Conservation (phyloP, 1,140 invertebrate species). For the Conus ventricosus region DNA sequence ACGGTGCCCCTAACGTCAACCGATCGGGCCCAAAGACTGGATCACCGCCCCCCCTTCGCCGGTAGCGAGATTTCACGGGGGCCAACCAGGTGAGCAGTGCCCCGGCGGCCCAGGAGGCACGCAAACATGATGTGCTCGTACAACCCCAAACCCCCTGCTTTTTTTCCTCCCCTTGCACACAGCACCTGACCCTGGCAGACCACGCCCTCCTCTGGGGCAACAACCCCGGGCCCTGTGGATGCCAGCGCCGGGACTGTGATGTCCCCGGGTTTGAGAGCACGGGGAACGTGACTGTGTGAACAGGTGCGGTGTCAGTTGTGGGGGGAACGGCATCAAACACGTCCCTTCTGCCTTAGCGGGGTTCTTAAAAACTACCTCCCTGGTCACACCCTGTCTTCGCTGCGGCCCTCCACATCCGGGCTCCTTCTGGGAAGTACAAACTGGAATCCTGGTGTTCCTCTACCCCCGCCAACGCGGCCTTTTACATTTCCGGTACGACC, state of each 20-base stretch:
- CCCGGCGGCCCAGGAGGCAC: constrained; percentile 36
- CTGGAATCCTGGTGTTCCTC: constrained; percentile 41
- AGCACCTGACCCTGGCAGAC: constrained; percentile 37
- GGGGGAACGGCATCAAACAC: constrained; percentile 17
- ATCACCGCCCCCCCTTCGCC: constrained; percentile 33
- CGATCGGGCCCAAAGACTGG: constrained; percentile 31
- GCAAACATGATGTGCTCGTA: constrained; percentile 36
- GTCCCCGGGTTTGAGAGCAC: constrained; percentile 41
- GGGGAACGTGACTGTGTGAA: background rate
- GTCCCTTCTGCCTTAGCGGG: constrained; percentile 35
- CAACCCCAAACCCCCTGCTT: constrained; percentile 39
- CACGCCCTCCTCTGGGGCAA: constrained; percentile 36
- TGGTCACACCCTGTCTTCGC: constrained; percentile 26
- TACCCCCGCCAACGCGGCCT: constrained; percentile 37
- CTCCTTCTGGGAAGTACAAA: constrained; percentile 35
- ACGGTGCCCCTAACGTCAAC: constrained; percentile 28
- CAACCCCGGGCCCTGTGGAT: constrained; percentile 46
- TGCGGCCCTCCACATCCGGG: constrained; percentile 17
- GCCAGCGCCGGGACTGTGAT: constrained; percentile 44
- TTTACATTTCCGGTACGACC: constrained; percentile 36
- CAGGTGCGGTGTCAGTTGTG: constrained; percentile 36
- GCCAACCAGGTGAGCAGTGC: constrained; percentile 23
- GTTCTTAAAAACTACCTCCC: constrained; percentile 11
- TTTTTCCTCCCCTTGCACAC: constrained; percentile 32
- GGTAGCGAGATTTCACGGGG: constrained; percentile 32